phyloP scores from a whole-genome alignment of 2,797 vertebrate genomes.

The Gallinago nigripennis region DNA sequence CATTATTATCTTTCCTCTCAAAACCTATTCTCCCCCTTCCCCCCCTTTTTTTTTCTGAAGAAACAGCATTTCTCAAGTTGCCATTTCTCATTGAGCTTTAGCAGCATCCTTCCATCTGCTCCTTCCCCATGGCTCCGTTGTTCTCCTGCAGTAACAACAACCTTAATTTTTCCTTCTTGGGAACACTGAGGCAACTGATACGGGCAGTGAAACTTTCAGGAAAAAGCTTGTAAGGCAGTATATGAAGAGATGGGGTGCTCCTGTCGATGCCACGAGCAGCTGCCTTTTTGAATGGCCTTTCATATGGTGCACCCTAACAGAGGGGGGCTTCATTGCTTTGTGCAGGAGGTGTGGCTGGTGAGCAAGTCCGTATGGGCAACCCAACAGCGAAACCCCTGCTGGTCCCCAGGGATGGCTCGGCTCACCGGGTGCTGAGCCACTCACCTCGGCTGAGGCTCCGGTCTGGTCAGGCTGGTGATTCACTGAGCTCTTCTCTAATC shows the following conservation, averaged over 20 bases:
- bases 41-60: background rate
- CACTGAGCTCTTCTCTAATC: background rate
- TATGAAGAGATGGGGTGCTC: background rate
- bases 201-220: background rate
- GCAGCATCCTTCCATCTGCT: background rate
- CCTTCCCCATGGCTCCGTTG: background rate
- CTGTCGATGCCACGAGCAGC: background rate
- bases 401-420: background rate
- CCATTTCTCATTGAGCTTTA: background rate
- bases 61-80: background rate
- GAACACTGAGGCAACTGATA: background rate
- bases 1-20: background rate
- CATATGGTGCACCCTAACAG: background rate
- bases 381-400: background rate
- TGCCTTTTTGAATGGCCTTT: background rate
- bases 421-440: background rate
- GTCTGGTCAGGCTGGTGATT: background rate
- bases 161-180: background rate
- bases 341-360: accelerated
- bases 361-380: background rate
- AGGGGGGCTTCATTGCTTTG: background rate
- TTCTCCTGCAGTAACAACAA: background rate
- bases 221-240: background rate
- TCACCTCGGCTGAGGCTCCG: accelerated
- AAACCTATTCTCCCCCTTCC: background rate